Evolutionary conservation across 2,113 vertebrate species (phyloP).

Genomic region (Columbina picui): DNA sequence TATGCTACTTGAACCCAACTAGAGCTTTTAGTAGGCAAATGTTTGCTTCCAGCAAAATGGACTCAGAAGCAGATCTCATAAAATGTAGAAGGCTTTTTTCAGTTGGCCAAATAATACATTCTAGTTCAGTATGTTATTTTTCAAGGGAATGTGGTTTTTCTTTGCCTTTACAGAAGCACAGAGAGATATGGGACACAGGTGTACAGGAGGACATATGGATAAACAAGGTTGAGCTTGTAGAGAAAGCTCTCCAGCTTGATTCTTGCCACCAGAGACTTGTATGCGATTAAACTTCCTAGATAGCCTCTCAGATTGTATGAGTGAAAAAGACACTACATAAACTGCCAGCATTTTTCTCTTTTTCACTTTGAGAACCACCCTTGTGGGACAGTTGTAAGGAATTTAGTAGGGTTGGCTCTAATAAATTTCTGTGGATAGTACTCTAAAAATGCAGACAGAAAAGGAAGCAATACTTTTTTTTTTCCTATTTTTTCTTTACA

Average conservation of each 20-base stretch:
- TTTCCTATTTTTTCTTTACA: too few species aligned
- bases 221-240: not conserved
- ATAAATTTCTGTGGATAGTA: not conserved
- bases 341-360: conserved; percentile 36
- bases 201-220: not conserved
- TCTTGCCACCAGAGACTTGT: not conserved
- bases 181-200: not conserved
- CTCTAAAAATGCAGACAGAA: conserved; percentile 22
- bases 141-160: not conserved
- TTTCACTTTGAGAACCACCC: conserved; percentile 28
- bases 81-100: not conserved
- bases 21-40: not conserved
- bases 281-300: conserved; percentile 2
- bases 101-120: not conserved
- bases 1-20: not conserved
- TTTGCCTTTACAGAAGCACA: not conserved
- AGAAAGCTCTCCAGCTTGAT: not conserved
- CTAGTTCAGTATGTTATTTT: not conserved
- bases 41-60: not conserved
- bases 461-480: not conserved
- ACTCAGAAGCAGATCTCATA: not conserved
- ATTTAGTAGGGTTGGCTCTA: conserved; percentile 24
- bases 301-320: conserved; percentile 1
- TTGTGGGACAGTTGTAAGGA: conserved; percentile 24
- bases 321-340: conserved; percentile 12